A percentile compares a stretch with the other conserved stretches of the same genome.
These are phyloP conservation scores for Zelleria hepariella DNA, from an alignment of 2,888 invertebrate species.

Conservation along the genomic window DNA sequence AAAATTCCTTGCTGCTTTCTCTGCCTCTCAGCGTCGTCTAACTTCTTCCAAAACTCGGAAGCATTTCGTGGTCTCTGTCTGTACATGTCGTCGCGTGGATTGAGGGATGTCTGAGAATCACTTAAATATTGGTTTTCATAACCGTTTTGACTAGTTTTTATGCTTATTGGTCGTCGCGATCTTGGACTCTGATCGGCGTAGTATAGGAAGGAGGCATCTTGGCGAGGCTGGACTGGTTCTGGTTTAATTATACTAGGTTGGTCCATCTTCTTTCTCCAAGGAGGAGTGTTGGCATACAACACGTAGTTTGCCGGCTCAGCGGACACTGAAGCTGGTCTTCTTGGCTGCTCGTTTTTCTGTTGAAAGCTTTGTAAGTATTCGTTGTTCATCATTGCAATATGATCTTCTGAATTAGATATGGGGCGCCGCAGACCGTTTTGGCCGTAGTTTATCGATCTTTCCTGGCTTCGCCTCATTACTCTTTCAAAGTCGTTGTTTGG, in stretches of 20 bases:
- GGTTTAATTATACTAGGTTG: conserved; percentile 43
- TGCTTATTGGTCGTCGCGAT: conserved; percentile 80
- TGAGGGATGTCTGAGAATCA: conserved; percentile 58
- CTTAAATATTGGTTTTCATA: conserved; percentile 61
- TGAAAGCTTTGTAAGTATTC: conserved; percentile 45
- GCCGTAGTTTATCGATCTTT: conserved; percentile 53
- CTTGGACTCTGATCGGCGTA: conserved; percentile 80
- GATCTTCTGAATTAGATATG: conserved; percentile 65
- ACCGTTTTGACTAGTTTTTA: conserved; percentile 66
- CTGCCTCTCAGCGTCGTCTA: conserved; percentile 67
- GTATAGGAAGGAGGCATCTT: conserved; percentile 71
- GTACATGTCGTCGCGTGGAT: conserved; percentile 38
- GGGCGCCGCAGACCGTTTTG: conserved; percentile 60
- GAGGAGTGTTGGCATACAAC: conserved; percentile 48
- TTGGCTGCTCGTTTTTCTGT: conserved; percentile 50
- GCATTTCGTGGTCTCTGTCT: conserved; percentile 64
- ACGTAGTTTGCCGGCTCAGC: conserved; percentile 66
- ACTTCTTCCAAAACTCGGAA: conserved; percentile 76
- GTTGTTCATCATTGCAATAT: conserved; percentile 66
- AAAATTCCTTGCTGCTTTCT: conserved; percentile 44
- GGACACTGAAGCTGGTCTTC: conserved; percentile 62
- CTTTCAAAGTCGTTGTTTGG: conserved; percentile 63
- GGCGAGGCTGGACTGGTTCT: conserved; percentile 48
- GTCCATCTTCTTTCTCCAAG: conserved; percentile 50
- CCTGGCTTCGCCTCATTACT: conserved; percentile 64